Conservation (phyloP, 2,113 vertebrate species). For the Epinephelus fuscoguttatus region DNA sequence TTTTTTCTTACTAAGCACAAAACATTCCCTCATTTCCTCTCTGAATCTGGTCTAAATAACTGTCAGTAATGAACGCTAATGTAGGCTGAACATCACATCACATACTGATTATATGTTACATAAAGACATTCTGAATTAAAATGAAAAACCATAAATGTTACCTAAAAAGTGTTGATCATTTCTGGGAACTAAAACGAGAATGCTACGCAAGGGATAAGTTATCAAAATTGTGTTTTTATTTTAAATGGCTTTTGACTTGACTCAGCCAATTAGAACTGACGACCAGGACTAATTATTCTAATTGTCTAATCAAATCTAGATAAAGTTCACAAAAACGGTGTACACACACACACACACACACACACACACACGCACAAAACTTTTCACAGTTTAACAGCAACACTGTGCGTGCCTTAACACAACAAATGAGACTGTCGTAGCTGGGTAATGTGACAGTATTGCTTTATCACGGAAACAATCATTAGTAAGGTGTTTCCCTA, state of each 20-base stretch:
- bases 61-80: neutral
- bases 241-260: neutral
- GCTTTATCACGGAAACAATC: constrained; percentile 3
- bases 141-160: neutral
- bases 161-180: neutral
- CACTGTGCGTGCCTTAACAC: neutral
- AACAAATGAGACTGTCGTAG: neutral
- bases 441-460: neutral
- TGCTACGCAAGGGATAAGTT: too few species aligned
- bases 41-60: neutral
- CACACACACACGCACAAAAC: too few species aligned
- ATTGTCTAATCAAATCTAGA: neutral
- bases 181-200: neutral
- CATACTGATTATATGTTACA: neutral
- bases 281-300: neutral
- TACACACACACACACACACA: too few species aligned
- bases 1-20: neutral
- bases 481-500: neutral
- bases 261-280: neutral
- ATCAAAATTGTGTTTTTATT: neutral
- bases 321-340: neutral
- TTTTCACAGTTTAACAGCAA: neutral
- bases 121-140: neutral
- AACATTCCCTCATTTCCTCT: neutral
- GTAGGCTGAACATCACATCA: neutral